These are phyloP conservation scores for Anastrepha obliqua DNA, from an alignment of 1,140 invertebrate genomes.

Conservation along the genomic window DNA sequence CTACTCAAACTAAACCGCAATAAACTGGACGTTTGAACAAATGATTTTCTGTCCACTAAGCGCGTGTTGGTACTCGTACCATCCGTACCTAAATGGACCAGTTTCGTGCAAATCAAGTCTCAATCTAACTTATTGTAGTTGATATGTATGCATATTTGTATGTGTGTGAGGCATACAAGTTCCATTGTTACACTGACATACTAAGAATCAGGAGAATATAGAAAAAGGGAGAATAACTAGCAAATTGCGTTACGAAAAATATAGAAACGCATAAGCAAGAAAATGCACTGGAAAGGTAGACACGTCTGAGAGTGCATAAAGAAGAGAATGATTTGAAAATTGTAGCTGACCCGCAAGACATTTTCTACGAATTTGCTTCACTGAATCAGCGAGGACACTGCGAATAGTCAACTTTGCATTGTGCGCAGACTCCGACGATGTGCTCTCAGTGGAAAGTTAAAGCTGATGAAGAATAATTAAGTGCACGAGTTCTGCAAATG, in stretches of 20 bases:
- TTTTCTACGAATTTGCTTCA: neutral
- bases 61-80: no score
- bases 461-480: no score
- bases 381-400: neutral
- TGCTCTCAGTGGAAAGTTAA: neutral
- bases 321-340: neutral
- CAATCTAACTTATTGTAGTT: no score
- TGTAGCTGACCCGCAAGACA: neutral
- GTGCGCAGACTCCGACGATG: neutral
- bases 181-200: slow-evolving; percentile 59
- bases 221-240: neutral
- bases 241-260: neutral
- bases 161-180: neutral
- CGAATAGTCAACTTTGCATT: no score
- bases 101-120: no score
- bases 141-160: neutral
- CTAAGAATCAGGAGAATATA: neutral
- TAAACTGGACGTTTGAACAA: no score
- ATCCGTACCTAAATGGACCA: no score
- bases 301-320: neutral
- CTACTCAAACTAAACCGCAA: no score
- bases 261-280: neutral
- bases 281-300: neutral
- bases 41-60: no score
- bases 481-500: no score